Evolutionary conservation across 2,888 invertebrate genomes (phyloP).

Genomic region (Troglohyphantes excavatus): DNA sequence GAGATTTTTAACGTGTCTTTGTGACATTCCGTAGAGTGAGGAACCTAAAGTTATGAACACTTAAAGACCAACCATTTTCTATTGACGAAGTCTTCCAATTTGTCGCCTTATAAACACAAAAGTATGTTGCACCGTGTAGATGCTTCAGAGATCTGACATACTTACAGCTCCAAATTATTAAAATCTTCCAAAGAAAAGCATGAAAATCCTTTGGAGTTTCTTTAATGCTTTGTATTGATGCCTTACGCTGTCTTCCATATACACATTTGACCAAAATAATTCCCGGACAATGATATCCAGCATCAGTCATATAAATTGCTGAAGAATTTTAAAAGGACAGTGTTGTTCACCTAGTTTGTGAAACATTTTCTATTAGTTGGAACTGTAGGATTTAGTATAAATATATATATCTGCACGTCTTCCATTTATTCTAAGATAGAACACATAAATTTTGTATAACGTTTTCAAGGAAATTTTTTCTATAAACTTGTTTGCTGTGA

Average conservation of each 20-base stretch:
- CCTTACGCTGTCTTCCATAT: conserved; percentile 41
- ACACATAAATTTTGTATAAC: background rate
- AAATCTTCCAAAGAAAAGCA: conserved; percentile 31
- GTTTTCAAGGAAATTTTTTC: background rate
- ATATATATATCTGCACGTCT: background rate
- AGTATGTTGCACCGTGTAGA: background rate
- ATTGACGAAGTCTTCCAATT: conserved; percentile 76
- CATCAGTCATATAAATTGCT: background rate
- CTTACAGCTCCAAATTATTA: conserved; percentile 33
- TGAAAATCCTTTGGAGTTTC: conserved; percentile 3
- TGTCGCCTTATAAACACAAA: conserved; percentile 61
- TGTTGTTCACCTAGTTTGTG: too few species aligned
- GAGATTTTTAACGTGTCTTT: background rate
- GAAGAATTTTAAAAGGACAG: background rate
- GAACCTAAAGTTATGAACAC: conserved; percentile 35
- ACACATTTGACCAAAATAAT: background rate
- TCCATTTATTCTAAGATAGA: background rate
- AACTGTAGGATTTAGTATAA: too few species aligned
- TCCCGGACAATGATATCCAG: background rate
- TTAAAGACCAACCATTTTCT: conserved; percentile 5
- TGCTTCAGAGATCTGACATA: conserved; percentile 46
- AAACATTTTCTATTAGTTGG: background rate
- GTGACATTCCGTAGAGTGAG: background rate
- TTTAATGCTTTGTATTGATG: too few species aligned
- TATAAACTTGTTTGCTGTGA: background rate